Base-by-base conservation (phyloP, 2,797 vertebrate genomes). In the Rhinogobio ventralis region DNA sequence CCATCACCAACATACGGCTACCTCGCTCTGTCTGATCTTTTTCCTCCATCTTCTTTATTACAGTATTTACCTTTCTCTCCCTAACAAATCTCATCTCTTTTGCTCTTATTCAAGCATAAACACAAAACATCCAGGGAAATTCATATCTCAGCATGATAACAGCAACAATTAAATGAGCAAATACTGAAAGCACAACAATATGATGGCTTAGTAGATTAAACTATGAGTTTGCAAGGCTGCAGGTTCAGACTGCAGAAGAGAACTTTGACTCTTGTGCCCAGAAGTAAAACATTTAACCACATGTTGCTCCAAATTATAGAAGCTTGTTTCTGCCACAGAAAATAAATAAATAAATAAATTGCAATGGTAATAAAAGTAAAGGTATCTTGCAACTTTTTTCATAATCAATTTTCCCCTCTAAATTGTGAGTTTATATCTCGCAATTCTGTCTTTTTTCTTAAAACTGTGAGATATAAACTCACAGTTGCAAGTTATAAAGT, bases 1-100 rank as follows among this genome's bases (percentile, higher is more conserved):
- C 74, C 19, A 60, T n/a, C 71, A 19, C 36, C 33, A 23, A 28
- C 83, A 86, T 62, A 79, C 72, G 82, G 57, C 85, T 42, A 45
- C 76, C 81, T 67, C 66, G n/a, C 74, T 81, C 67, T 49, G 45
- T 28, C 45, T 74, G 67, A 53, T 23, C 14, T 68, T 17, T 10
- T 23, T 67, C 45, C 20, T n/a, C 36, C 6, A 55, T 76, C 20
- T 64, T 62, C 42, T 49, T 79, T 45, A 66, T n/a, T 9, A 49
- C 42, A 46, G 77, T 30, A 30, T 49, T 64, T 42, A 42, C 77
- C n/a, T 10, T 39, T 67, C 62, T 33, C 62, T 78, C 78, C 7
- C 23, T 20, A 33, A 45, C 11, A 57, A 23, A 57, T 57, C 39
- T 42, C 20, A 4, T 64, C n/a, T 79, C 42, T 73, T 36, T 49